Base-by-base conservation (phyloP, 2,888 invertebrate species). In the Synanthedon formicaeformis region DNA sequence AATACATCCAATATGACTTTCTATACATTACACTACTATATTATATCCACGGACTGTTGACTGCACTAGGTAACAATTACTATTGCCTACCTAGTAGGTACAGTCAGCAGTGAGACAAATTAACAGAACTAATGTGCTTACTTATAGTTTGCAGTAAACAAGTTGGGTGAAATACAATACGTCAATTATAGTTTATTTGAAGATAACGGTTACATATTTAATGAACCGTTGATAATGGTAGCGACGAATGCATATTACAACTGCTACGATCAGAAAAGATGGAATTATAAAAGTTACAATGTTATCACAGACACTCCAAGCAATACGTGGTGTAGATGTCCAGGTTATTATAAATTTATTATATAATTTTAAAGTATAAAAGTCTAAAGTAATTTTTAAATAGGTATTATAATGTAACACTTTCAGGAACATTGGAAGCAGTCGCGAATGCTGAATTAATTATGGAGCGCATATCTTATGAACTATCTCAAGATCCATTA, bases 391-490 rank as follows among this genome's bases (percentile, higher is more conserved):
- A 10, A 4, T 13, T 1, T n/a, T n/a, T 4, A 12, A n/a, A 41
- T 41, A n/a, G 13, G 41, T 41, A 12, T 23, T 23, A 23, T 23
- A 5, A 23, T 23, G 23, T 23, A 5, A 23, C 23, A 23, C 23
- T 23, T 23, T 23, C 23, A 23, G 23, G 23, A 23, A 53, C 18
- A 41, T 41, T 41, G 12, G 41, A 41, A 41, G 13, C 5, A 13
- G 13, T 41, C 4, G 41, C 41, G n/a, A 89, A 90, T 81, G 59
- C 86, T 68, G 92, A 92, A 70, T 79, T 80, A 54, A 77, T 92
- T 14, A 90, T 92, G 90, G 92, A 92, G 58, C 89, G 90, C 60
- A 90, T 92, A 63, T 87, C 92, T 0, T 81, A 79, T 51, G 82
- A 73, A 54, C 60, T 89, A 13, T 78, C 84, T 2, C 86, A 85